phyloP scores from a whole-genome alignment of 92 coral and sea anemone species.

The Paragorgia papillata region DNA sequence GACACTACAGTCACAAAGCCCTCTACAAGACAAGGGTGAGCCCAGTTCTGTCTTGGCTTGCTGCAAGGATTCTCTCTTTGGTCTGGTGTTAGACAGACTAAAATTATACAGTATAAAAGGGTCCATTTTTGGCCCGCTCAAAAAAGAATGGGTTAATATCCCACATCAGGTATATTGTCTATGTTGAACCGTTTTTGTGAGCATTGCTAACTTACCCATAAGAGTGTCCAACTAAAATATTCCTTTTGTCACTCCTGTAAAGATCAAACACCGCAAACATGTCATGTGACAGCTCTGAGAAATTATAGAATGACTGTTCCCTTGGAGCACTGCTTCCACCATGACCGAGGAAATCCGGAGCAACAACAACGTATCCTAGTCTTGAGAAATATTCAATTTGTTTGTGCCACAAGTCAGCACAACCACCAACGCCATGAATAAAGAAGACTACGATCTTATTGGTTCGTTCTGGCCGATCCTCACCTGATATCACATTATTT shows the following conservation, averaged over 20 bases:
- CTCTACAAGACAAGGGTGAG: too few relatives aligned
- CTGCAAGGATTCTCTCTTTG: too few relatives aligned
- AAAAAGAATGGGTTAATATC: too few relatives aligned
- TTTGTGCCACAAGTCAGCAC: slow-evolving; percentile 90
- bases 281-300: slow-evolving; percentile 78
- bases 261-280: slow-evolving; percentile 86
- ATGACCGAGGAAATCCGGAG: slow-evolving; percentile 93
- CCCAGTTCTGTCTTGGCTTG: too few relatives aligned
- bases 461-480: slow-evolving; percentile 47
- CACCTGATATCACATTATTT: background rate
- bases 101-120: too few relatives aligned
- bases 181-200: too few relatives aligned
- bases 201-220: slow-evolving; percentile 99
- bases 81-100: too few relatives aligned
- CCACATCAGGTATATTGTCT: background rate
- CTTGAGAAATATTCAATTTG: slow-evolving; percentile 79
- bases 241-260: slow-evolving; percentile 73
- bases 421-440: slow-evolving; percentile 95
- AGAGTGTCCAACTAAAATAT: slow-evolving; percentile 93
- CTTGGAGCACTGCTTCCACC: slow-evolving; percentile 89
- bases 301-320: slow-evolving; percentile 64
- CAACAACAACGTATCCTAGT: slow-evolving; percentile 89
- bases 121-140: too few relatives aligned
- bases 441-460: slow-evolving; percentile 80
- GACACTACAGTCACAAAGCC: too few relatives aligned